Percentiles rank a stretch among this genome's conserved stretches.
These are phyloP conservation scores for Idaea straminata DNA, from an alignment of 2,888 invertebrate species.

Conservation along the genomic window DNA sequence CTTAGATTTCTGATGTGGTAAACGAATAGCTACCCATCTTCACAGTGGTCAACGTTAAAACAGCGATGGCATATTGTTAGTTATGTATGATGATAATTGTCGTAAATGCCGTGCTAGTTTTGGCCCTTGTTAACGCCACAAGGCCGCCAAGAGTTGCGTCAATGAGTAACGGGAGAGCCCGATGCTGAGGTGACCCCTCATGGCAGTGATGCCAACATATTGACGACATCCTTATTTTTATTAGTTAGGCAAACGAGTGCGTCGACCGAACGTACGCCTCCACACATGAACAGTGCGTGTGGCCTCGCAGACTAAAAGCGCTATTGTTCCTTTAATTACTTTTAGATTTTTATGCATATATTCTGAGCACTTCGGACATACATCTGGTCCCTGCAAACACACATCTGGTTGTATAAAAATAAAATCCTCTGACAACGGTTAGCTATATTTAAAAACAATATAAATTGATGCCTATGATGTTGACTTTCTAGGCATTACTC, in stretches of 20 bases:
- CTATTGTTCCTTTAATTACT: neutral
- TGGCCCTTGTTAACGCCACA: conserved; percentile 32
- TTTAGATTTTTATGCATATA: neutral
- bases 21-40: neutral
- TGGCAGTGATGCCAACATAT: conserved; percentile 71
- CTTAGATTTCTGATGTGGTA: conserved; percentile 7
- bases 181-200: conserved; percentile 64
- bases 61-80: neutral
- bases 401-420: neutral
- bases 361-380: neutral
- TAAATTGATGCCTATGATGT: neutral
- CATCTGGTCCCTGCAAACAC: neutral
- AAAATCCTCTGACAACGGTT: neutral
- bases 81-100: conserved; percentile 4
- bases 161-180: conserved; percentile 43
- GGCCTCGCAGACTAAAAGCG: conserved; percentile 54
- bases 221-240: conserved; percentile 80
- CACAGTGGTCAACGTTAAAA: neutral
- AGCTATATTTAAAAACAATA: neutral
- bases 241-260: conserved; percentile 69
- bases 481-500: neutral
- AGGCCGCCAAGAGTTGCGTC: conserved; percentile 35
- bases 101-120: conserved; percentile 11
- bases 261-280: conserved; percentile 67
- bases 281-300: conserved; percentile 63